Evolutionary conservation across 2,113 vertebrate genomes (phyloP), one percentile per base, ranked within the genome.

Genomic region (Paratilapia polleni): DNA sequence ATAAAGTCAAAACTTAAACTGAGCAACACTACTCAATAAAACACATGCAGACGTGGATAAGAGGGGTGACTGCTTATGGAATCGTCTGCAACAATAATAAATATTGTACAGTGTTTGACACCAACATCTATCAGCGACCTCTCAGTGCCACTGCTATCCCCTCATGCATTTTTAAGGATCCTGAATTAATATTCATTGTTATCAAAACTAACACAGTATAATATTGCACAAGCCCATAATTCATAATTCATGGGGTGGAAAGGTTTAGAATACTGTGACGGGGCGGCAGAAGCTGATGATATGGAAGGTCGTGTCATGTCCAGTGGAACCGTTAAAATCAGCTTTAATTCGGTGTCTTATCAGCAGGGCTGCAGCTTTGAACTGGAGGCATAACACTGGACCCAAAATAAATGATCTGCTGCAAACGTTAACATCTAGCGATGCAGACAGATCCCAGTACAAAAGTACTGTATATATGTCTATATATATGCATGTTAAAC

Each of bases 191-290:
- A 92, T 90, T 85, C 87, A 91, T 83, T 82, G 90, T 87, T 92
- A 94, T 94, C 88, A 89, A 93, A 93, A 91, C 87, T 82, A 88
- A 80, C 87, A 83, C 85, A 83, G 88, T 88, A 90, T 91, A 89
- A 93, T 95, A 95, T 95, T 96, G 94, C 94, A 95, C 94, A 84
- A 93, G 91, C 95, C 95, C 94, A 93, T 91, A 91, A 94, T 93
- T 93, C 84, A 94, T 94, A 94, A 95, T 94, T 95, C 89, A 95
- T 94, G 90, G 91, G 79, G 85, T 76, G 70, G 85, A 77, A 66
- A 83, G 87, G 70, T 83, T 89, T 89, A 87, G 77, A 90, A 81
- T 80, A 86, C 76, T 82, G 84, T 86, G 89, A 82, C 59, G 57
- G 83, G 86, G 87, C 36, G 36, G 64, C 38, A 56, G 86, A 66